These are phyloP conservation scores for Saturnia pavonia DNA, from an alignment of 2,888 invertebrate genomes.

Conservation along the genomic window DNA sequence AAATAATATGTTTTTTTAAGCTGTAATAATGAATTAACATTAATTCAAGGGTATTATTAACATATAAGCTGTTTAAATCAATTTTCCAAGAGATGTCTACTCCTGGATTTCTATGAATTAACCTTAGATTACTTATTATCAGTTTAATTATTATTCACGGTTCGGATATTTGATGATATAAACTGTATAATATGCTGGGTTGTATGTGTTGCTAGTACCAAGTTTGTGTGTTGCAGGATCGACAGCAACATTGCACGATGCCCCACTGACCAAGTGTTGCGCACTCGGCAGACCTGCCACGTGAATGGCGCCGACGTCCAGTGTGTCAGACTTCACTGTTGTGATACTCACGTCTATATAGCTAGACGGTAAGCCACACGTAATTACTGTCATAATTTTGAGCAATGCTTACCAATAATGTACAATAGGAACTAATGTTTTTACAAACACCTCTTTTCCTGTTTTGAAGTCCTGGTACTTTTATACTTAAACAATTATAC, in stretches of 20 bases:
- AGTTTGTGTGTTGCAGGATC: constrained; percentile 43
- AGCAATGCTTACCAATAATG: too few relatives aligned
- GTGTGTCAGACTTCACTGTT: constrained; percentile 84
- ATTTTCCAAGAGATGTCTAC: too few relatives aligned
- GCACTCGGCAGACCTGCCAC: constrained; percentile 82
- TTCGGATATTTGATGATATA: too few relatives aligned
- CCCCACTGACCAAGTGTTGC: constrained; percentile 83
- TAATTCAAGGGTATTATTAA: too few relatives aligned
- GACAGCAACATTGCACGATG: constrained; percentile 59
- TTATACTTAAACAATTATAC: not conserved
- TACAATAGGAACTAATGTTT: constrained; percentile 14
- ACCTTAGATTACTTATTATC: not conserved
- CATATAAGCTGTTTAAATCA: too few relatives aligned
- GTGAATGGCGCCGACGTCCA: constrained; percentile 82
- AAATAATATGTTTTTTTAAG: too few relatives aligned
- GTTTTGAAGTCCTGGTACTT: constrained; percentile 16
- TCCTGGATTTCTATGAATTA: too few relatives aligned
- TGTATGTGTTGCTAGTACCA: not conserved
- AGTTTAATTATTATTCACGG: too few relatives aligned
- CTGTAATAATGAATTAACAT: too few relatives aligned
- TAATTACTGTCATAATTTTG: too few relatives aligned
- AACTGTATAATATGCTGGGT: too few relatives aligned
- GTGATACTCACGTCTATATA: constrained; percentile 83
- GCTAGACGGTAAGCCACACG: constrained; percentile 81
- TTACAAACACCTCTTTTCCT: not conserved